Conservation (phyloP, 92 coral and sea anemone species). For the Actinostola sp. region DNA sequence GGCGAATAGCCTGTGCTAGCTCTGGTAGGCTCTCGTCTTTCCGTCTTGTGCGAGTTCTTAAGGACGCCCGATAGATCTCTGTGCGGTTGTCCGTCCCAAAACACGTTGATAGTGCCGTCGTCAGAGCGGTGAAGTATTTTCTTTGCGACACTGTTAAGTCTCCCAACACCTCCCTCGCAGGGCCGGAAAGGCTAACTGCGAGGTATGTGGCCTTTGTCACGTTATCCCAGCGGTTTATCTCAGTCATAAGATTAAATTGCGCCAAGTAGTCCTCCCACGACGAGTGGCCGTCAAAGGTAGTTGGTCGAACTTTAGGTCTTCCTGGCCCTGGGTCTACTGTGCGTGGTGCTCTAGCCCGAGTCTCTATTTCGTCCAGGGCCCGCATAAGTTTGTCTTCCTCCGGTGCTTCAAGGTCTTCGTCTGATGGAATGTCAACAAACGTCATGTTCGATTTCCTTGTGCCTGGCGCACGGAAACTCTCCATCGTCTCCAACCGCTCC, state of each 20-base stretch:
- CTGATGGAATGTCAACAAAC: no score
- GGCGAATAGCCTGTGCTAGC: conserved; percentile 46
- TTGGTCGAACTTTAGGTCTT: no score
- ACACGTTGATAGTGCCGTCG: conserved; percentile 18
- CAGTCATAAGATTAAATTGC: conserved; percentile 26
- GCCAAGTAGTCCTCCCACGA: conserved; percentile 51
- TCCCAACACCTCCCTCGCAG: conserved; percentile 42
- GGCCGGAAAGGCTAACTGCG: conserved; percentile 32
- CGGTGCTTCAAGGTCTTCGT: no score
- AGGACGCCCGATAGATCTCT: conserved; percentile 33
- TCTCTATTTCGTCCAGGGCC: no score
- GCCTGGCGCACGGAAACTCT: no score
- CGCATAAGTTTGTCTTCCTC: no score
- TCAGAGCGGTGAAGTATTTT: conserved; percentile 9
- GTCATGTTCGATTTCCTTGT: no score
- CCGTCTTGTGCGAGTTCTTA: conserved; percentile 28
- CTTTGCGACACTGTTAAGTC: conserved; percentile 33
- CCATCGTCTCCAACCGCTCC: no score
- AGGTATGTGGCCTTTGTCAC: conserved; percentile 23
- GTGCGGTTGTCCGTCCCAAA: conserved; percentile 32
- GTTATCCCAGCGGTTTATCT: conserved; percentile 30
- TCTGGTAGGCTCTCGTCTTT: conserved; percentile 36
- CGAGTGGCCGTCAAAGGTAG: no score
- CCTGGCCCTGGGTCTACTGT: no score
- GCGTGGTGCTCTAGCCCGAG: no score